phyloP scores from a whole-genome alignment of 1,140 invertebrate genomes.

The Episyrphus balteatus region DNA sequence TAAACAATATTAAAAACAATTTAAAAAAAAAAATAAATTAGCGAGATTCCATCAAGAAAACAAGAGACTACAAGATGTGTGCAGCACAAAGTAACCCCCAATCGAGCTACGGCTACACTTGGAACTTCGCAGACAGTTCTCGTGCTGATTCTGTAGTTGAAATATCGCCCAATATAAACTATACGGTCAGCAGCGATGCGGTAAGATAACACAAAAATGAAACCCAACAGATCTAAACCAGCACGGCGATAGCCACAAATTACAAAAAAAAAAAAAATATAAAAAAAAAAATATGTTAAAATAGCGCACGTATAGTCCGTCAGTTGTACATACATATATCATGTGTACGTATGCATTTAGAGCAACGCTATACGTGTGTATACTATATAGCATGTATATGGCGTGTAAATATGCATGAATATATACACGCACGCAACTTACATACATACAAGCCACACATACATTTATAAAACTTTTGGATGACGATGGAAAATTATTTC shows the following conservation, averaged over 20 bases:
- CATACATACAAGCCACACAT: not conserved
- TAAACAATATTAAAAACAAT: not conserved
- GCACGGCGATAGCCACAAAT: not conserved
- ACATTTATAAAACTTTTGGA: too few species aligned
- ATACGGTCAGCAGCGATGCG: conserved; percentile 36
- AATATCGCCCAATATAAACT: conserved; percentile 37
- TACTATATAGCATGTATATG: not conserved
- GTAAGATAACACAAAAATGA: conserved; percentile 15
- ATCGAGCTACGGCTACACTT: conserved; percentile 34
- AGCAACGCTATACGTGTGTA: not conserved
- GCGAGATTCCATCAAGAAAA: not conserved
- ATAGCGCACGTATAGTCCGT: not conserved
- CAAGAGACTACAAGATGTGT: conserved; percentile 23
- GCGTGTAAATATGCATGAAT: not conserved
- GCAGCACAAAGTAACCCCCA: conserved; percentile 35
- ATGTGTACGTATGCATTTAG: not conserved
- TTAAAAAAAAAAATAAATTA: not conserved
- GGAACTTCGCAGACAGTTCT: conserved; percentile 35
- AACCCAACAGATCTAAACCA: not conserved
- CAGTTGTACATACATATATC: not conserved
- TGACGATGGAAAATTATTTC: too few species aligned
- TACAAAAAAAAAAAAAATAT: conserved; percentile 2
- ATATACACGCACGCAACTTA: not conserved
- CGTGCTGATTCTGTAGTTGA: conserved; percentile 33
- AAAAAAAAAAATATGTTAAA: not conserved